Percentiles rank a stretch among this genome's conserved stretches.
phyloP scores from a whole-genome alignment of 2,113 vertebrate species.

The Strigops habroptila region DNA sequence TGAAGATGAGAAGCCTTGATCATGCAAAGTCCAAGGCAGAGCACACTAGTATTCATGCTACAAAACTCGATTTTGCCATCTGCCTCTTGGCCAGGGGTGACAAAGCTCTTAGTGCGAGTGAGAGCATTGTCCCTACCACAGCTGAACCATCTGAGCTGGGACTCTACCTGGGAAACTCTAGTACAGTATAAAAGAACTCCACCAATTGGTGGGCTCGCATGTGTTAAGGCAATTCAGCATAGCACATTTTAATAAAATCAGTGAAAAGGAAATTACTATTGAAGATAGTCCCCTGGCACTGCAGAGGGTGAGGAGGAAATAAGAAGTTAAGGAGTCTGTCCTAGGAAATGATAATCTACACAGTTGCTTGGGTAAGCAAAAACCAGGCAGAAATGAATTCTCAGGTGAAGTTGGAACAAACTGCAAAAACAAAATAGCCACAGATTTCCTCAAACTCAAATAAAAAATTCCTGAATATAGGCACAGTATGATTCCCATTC shows the following conservation, averaged over 20 bases:
- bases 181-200: background rate
- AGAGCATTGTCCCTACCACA: fast-evolving
- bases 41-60: background rate
- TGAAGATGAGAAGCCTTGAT: background rate
- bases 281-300: background rate
- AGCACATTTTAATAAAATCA: background rate
- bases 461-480: background rate
- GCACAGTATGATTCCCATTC: background rate
- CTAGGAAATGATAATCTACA: background rate
- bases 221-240: background rate
- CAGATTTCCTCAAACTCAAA: background rate
- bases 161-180: background rate
- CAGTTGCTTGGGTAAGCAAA: background rate
- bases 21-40: background rate
- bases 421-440: background rate
- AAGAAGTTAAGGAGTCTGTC: background rate
- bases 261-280: background rate
- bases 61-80: background rate
- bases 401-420: background rate
- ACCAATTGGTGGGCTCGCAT: background rate
- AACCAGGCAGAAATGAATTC: background rate
- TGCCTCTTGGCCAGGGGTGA: background rate
- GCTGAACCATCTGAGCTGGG: background rate
- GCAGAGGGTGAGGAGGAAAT: background rate
- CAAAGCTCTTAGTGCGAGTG: fast-evolving